Base-by-base conservation (phyloP, 30 jellyfish, hydroid and myxozoan species). In the Catostylus mosaicus region DNA sequence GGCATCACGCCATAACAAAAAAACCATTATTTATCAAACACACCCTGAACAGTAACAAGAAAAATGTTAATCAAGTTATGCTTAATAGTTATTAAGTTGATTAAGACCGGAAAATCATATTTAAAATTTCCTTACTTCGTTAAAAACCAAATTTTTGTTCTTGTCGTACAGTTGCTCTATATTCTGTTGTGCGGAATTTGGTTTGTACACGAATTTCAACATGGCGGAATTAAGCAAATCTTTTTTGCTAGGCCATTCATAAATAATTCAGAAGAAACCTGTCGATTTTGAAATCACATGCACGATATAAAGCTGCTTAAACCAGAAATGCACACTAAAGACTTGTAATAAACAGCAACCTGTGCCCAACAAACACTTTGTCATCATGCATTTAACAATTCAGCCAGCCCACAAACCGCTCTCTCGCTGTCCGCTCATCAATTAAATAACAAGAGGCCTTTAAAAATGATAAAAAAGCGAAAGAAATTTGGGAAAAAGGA, bases 191-290 rank as follows among this genome's bases (percentile, higher is more conserved):
- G 23, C 40, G 10, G 71, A 59, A 59, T 27, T 59, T 22, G 38
- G 18, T 23, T 59, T 59, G 71, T 59, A 23, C 71, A 37, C 71
- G 23, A 59, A 59, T 23, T 59, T 59, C 19, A 59, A 59, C 71
- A 59, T 59, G 71, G 36, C 23, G 71, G 20, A 2, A 1, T 22
- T 27, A 19, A 1, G 71, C 40, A 5, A n/a, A 37, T 3, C 8
- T 43, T 16, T 43, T 8, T 16, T 8, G 7, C 38, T 59, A 59
- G 71, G 71, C 71, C 71, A 23, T 27, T 59, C 71, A 59, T 59
- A 59, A 59, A 59, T 59, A 59, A 59, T 59, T 4, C 71, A 59
- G 38, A 6, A 6, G 38, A 59, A 10, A 59, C 71, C 71, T 59
- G 71, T 2, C 71, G 20, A 26, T 59, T 23, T 23, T 59, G 71